These are phyloP conservation scores for Lethocerus indicus DNA, from an alignment of 1,140 invertebrate species.

Conservation along the genomic window DNA sequence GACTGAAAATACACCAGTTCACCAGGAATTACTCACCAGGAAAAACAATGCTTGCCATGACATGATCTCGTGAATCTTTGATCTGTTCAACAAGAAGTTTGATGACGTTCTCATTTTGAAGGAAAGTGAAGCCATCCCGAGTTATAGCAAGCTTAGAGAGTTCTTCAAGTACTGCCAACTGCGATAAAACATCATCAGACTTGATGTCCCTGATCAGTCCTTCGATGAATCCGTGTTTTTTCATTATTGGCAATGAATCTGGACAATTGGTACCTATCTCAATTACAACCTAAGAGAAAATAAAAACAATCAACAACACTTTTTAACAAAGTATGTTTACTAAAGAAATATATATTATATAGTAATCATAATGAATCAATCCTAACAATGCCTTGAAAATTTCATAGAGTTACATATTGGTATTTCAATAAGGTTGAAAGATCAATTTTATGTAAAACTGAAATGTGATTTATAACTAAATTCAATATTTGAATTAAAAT, in stretches of 20 bases:
- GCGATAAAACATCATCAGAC: conserved; percentile 49
- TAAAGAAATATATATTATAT: not conserved
- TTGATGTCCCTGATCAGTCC: not conserved
- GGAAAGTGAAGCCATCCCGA: conserved; percentile 48
- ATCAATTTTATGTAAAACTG: not conserved
- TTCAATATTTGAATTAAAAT: not conserved
- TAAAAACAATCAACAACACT: not conserved
- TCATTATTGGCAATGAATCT: conserved; percentile 16
- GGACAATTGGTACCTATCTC: conserved; percentile 21
- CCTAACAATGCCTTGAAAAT: not conserved
- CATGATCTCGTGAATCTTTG: too few relatives aligned
- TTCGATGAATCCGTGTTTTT: not conserved
- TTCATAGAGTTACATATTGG: not conserved
- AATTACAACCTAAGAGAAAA: not conserved
- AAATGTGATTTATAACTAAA: not conserved
- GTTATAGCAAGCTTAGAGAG: conserved; percentile 44
- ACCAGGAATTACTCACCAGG: conserved; percentile 43
- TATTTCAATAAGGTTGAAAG: not conserved
- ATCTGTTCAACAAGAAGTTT: conserved; percentile 40
- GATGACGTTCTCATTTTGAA: conserved; percentile 46
- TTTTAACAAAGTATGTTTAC: not conserved
- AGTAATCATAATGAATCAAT: not conserved
- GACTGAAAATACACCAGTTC: conserved; percentile 12
- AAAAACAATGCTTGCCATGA: conserved; percentile 37
- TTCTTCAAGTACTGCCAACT: conserved; percentile 61